Evolutionary conservation across 92 coral and sea anemone species (phyloP), one percentile per base, ranked within the genome.

Genomic region (Palythoa caribaeorum): DNA sequence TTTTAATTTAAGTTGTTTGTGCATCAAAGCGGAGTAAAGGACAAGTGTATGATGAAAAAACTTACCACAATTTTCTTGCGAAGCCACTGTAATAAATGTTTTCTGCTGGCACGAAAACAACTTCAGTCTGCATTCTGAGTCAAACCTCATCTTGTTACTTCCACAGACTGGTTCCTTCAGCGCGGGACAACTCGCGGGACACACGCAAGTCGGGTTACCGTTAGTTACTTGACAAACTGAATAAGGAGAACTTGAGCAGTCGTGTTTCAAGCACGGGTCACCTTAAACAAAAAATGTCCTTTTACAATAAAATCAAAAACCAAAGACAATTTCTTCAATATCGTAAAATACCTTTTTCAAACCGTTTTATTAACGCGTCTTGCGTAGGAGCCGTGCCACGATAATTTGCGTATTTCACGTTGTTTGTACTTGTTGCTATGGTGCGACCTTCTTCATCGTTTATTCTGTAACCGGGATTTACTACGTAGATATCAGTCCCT

Each of bases 391-490:
- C 10, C 35, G 50, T 12, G 21, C 80, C 80, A 19, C 65, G 65
- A 37, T 51, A 76, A 16, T 51, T n/a, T 15, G 17, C 20, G 3
- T 76, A 51, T 50, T 51, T 48, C 19, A 76, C 80, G 21, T 76
- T 76, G 55, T 9, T 59, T 47, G 50, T 40, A 48, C 8, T 76
- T 76, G 80, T 76, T 76, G 80, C 80, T 51, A 76, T 76, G 38
- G 80, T 76, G 7, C 80, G 80, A 76, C 80, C 80, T 51, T 76
- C 80, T 10, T 76, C 47, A 2, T 76, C 80, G 21, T 76, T 76
- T 76, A 76, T 76, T 38, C 80, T 76, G 80, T 76, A 51, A 16
- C 80, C 80, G 17, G 80, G 80, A 28, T 76, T 76, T 48, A 76
- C 80, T 48, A 76, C 63, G n/a, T 76, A 76, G 44, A 76, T 76